These are phyloP conservation scores for Dendrophyllia cribrosa DNA, from an alignment of 64 coral and sea anemone species.

Conservation along the genomic window DNA sequence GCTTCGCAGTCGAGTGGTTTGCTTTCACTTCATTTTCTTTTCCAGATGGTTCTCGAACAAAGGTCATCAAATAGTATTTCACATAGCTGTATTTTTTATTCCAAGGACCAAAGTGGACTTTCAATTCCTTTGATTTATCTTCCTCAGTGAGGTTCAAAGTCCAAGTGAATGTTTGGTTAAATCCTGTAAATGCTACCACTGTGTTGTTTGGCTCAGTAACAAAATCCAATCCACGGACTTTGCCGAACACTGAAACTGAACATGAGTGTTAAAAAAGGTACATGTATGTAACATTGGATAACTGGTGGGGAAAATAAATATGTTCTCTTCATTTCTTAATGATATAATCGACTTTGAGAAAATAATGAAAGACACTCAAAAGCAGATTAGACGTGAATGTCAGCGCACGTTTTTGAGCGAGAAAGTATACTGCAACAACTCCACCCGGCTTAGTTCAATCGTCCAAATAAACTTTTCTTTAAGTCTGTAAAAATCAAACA, in stretches of 20 bases:
- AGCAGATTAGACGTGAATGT: too few relatives aligned
- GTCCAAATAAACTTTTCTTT: too few relatives aligned
- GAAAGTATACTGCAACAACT: too few relatives aligned
- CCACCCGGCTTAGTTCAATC: too few relatives aligned
- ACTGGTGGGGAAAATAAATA: too few relatives aligned
- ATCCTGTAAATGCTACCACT: not conserved
- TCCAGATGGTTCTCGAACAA: not conserved
- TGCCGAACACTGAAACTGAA: not conserved
- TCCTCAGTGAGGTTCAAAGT: not conserved
- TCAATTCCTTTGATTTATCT: not conserved
- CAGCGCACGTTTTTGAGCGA: too few relatives aligned
- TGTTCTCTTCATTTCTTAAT: too few relatives aligned
- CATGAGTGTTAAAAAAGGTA: not conserved
- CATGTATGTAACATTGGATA: not conserved
- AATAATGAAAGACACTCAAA: too few relatives aligned
- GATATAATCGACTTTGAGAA: too few relatives aligned
- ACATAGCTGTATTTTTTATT: not conserved
- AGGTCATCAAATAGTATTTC: not conserved
- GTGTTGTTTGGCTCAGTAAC: not conserved
- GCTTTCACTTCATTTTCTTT: not conserved
- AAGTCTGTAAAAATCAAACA: too few relatives aligned
- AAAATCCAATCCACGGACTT: not conserved
- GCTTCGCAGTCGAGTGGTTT: not conserved
- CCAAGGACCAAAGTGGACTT: slow-evolving; percentile 1
- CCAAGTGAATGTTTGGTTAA: slow-evolving; percentile 17